These are phyloP conservation scores for Eurypyga helias DNA, from an alignment of 2,113 vertebrate genomes.

Conservation along the genomic window DNA sequence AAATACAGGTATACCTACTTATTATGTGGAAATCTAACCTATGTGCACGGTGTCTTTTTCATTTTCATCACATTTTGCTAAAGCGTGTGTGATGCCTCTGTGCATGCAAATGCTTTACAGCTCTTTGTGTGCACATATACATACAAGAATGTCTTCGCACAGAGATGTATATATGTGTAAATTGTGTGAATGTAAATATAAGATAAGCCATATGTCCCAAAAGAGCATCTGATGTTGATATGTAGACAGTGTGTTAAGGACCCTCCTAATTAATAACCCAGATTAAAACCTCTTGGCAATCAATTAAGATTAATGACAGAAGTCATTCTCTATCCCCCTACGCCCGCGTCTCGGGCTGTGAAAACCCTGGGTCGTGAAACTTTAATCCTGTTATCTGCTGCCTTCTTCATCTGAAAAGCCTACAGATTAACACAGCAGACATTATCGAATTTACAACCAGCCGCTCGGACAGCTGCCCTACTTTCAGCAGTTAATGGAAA, in stretches of 20 bases:
- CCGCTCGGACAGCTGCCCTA: slow-evolving; percentile 90
- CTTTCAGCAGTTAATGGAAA: slow-evolving; percentile 83
- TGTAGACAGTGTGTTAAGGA: slow-evolving; percentile 62
- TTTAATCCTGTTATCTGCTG: slow-evolving; percentile 87
- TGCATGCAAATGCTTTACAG: neutral
- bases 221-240: slow-evolving; percentile 71
- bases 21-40: neutral
- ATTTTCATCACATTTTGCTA: neutral
- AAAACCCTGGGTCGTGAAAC: slow-evolving; percentile 73
- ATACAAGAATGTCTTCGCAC: neutral
- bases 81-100: neutral
- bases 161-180: slow-evolving; percentile 33
- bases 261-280: slow-evolving; percentile 78
- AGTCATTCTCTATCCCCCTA: slow-evolving; percentile 75
- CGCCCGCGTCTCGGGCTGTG: slow-evolving; percentile 54
- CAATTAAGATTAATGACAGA: slow-evolving; percentile 83
- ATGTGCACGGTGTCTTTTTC: neutral
- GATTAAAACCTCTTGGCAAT: slow-evolving; percentile 80
- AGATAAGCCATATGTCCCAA: slow-evolving; percentile 67
- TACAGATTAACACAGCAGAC: slow-evolving; percentile 83
- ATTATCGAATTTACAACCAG: slow-evolving; percentile 87
- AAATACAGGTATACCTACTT: neutral
- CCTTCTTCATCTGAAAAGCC: slow-evolving; percentile 78
- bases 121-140: neutral
- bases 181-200: slow-evolving; percentile 68